Percentiles rank a stretch among this genome's conserved stretches.
Conservation (phyloP, 2,797 vertebrate genomes). For the Liparis tanakae region DNA sequence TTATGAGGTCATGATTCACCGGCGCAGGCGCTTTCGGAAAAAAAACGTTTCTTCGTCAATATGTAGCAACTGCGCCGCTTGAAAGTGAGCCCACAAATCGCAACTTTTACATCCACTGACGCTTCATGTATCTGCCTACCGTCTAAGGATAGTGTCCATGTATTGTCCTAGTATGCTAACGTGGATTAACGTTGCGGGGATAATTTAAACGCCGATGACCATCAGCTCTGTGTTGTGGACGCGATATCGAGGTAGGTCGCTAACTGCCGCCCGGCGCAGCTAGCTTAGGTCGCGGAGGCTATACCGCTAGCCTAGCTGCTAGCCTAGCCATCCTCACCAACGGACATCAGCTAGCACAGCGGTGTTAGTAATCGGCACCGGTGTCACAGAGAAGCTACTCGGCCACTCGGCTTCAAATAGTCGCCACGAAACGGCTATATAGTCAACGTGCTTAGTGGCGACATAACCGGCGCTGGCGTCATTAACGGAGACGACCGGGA, state of each 20-base stretch:
- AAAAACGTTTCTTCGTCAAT: slow-evolving; percentile 63
- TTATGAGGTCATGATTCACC: slow-evolving; percentile 66
- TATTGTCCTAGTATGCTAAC: neutral
- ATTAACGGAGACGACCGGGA: slow-evolving; percentile 32
- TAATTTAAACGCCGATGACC: slow-evolving; percentile 27
- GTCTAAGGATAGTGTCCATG: neutral
- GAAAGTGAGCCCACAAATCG: slow-evolving; percentile 29
- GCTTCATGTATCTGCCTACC: neutral
- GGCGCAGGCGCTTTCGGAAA: slow-evolving; percentile 72
- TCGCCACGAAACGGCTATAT: neutral
- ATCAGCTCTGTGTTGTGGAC: slow-evolving; percentile 54
- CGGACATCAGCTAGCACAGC: neutral
- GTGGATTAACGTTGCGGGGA: slow-evolving; percentile 19
- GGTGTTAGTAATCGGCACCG: neutral
- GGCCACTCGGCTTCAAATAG: too few relatives aligned
- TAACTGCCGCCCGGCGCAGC: slow-evolving; percentile 41
- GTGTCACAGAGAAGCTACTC: too few relatives aligned
- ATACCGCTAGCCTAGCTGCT: slow-evolving; percentile 34
- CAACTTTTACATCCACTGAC: slow-evolving; percentile 12
- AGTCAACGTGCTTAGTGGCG: neutral
- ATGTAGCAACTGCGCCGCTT: slow-evolving; percentile 64
- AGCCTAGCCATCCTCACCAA: slow-evolving; percentile 15
- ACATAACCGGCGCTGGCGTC: neutral
- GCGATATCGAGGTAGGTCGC: slow-evolving; percentile 65
- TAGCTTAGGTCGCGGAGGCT: neutral